phyloP scores from a whole-genome alignment of 2,113 vertebrate genomes.

The Rhynchopsitta pachyrhyncha region DNA sequence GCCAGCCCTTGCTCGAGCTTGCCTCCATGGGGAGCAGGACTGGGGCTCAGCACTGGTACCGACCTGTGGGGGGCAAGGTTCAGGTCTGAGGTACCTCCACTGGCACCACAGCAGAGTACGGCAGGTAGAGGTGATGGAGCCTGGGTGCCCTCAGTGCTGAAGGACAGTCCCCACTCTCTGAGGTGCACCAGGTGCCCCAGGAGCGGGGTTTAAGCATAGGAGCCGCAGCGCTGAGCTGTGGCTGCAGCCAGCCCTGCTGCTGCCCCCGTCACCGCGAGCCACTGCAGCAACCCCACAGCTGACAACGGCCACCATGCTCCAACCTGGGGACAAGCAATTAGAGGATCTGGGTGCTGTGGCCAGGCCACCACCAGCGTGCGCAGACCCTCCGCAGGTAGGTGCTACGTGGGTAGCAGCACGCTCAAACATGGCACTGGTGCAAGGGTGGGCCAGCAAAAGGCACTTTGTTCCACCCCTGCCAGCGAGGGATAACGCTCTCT shows the following conservation, averaged over 20 bases:
- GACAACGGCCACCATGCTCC: background rate
- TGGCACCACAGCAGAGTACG: accelerated
- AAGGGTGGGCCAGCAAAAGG: background rate
- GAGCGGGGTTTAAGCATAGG: background rate
- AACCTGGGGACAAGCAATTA: background rate
- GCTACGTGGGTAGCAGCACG: background rate
- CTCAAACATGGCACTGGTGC: background rate
- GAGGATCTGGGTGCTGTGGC: background rate
- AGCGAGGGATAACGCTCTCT: accelerated
- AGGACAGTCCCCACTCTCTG: background rate
- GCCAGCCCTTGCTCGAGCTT: background rate
- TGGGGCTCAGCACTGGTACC: background rate
- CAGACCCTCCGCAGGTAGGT: accelerated
- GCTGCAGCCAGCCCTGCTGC: too few relatives aligned
- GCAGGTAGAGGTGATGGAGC: background rate
- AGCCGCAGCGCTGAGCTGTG: accelerated
- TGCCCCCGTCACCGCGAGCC: accelerated
- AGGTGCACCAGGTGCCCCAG: background rate
- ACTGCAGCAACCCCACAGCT: accelerated
- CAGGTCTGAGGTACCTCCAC: background rate
- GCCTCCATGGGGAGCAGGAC: accelerated
- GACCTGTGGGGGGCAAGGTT: accelerated
- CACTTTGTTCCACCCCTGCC: background rate
- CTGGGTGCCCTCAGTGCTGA: background rate
- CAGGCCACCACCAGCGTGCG: background rate